These are phyloP conservation scores for Rhabdomys pumilio DNA, from an alignment of 2,797 vertebrate genomes.

Conservation along the genomic window DNA sequence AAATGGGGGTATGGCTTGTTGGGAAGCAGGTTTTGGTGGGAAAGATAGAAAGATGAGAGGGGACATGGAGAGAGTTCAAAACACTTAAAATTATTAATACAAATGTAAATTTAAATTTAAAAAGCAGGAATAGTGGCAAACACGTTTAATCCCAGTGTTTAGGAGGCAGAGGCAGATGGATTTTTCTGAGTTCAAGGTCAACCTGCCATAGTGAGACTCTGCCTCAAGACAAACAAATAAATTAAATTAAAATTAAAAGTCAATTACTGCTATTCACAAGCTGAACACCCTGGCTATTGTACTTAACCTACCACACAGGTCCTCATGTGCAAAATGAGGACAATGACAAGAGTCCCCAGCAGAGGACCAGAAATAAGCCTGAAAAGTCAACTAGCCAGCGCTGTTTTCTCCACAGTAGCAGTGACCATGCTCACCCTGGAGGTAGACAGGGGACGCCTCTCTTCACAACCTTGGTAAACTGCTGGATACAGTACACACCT, in stretches of 20 bases:
- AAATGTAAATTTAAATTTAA: background rate
- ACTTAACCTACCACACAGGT: slow-evolving; percentile 18
- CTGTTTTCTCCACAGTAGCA: background rate
- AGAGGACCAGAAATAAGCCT: background rate
- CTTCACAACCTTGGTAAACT: background rate
- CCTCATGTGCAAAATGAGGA: slow-evolving; percentile 35
- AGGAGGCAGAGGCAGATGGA: background rate
- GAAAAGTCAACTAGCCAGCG: background rate
- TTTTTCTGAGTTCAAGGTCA: background rate
- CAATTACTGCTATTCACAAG: background rate
- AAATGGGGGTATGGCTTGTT: background rate
- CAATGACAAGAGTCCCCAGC: background rate
- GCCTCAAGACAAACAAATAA: background rate
- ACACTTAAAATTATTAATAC: background rate
- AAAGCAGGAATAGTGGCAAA: background rate
- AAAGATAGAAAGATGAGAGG: background rate
- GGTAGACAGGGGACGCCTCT: background rate
- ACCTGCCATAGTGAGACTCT: no score
- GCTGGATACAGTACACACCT: background rate
- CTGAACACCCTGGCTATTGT: background rate
- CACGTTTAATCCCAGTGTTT: background rate
- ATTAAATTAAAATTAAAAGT: background rate
- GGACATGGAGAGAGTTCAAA: no score
- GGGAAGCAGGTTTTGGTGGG: background rate
- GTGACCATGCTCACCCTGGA: background rate